Evolutionary conservation across 1,140 invertebrate species (phyloP), one percentile per base, ranked within the genome.

Genomic region (Calosoma granatense): DNA sequence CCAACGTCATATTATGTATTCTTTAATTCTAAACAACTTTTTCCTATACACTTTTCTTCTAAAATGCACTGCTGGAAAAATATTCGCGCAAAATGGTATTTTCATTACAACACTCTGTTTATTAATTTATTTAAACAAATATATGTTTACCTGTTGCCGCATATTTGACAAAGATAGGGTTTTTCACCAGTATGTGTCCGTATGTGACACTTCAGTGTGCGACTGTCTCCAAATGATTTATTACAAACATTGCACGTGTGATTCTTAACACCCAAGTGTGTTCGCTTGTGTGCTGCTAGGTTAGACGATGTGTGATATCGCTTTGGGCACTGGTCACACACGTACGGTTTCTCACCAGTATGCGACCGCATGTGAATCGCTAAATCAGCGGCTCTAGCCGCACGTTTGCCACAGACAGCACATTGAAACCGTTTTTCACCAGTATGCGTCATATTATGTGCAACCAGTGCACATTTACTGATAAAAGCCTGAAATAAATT

Each of bases 281-380:
- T 74, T 55, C 68, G 68, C 60, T 76, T 74, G 56, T 79, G 77
- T 53, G 70, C 71, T 14, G 77, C 76, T 20, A 79, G 64, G 62
- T 78, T 78, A 55, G 74, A 75, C 56, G 74, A 75, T 57, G 74
- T 76, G 3, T 74, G 62, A 57, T 77, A 79, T 47, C 71, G 62
- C 30, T 76, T 76, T 1, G 70, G 70, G 57, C 77, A 79, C 65
- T 75, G 68, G 22, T 76, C 73, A 61, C 77, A 79, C 68, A 71
- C 69, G 53, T 77, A 79, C 22, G 72, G 69, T 52, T 76, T 63
- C 73, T 76, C 55, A 19, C 67, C 72, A 41, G 72, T 74, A 54
- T 77, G 76, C 3, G 70, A 72, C 43, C 74, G 63, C 70, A 77
- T 74, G 56, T 77, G 77, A 22, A 69, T 73, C 60, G 71, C 75